Conservation (phyloP, 2,113 vertebrate genomes). For the Prunella fulvescens region DNA sequence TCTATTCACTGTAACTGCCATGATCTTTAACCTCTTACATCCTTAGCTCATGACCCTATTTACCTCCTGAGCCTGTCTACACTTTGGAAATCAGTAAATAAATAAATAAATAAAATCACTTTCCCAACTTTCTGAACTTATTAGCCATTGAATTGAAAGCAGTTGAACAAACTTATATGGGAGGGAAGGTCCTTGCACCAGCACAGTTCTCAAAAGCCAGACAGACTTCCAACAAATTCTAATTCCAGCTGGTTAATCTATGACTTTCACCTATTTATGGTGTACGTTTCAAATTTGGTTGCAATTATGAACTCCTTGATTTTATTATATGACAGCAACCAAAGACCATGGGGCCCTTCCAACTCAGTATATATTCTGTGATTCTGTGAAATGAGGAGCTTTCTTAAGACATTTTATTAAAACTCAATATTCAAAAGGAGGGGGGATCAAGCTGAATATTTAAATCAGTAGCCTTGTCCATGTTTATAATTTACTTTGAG, state of each 20-base stretch:
- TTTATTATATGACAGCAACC: neutral
- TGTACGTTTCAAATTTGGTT: neutral
- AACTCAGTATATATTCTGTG: neutral
- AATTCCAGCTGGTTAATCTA: neutral
- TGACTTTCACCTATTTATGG: neutral
- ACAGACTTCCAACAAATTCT: neutral
- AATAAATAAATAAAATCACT: neutral
- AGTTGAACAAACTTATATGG: neutral
- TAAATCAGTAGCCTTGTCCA: neutral
- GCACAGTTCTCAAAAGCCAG: neutral
- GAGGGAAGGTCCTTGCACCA: neutral
- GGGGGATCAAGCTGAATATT: neutral
- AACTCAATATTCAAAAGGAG: neutral
- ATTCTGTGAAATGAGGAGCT: neutral
- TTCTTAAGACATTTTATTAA: neutral
- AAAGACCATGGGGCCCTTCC: neutral
- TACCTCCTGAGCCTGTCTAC: neutral
- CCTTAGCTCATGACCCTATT: neutral
- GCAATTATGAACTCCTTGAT: neutral
- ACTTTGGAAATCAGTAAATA: neutral
- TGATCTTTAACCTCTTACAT: neutral
- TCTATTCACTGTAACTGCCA: fast-evolving
- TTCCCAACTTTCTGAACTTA: neutral
- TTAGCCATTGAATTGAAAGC: neutral
- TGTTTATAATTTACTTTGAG: neutral